Evolutionary conservation across 2,888 invertebrate genomes (phyloP), one percentile per base, ranked within the genome.

Genomic region (Trimorus sp.): DNA sequence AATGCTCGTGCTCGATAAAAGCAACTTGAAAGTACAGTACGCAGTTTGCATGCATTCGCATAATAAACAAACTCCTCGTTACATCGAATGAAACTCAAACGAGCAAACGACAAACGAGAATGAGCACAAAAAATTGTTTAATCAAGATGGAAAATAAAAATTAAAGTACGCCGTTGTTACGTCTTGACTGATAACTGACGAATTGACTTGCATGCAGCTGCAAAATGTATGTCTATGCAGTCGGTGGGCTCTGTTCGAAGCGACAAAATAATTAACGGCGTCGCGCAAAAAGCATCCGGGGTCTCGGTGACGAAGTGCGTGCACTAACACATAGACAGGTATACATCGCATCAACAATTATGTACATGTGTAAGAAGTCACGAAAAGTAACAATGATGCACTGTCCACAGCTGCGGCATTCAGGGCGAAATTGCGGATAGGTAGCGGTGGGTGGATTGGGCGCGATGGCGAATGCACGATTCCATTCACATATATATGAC

Each of bases 1-100:
- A 88, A 88, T 87, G 86, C 86, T 84, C 88, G 86, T 87, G 88
- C 88, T 86, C 62, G 80, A 88, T 58, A 62, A 79, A 79, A 26
- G 79, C 79, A 87, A 86, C 85, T 69, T 82, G 40, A 8, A 75
- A 76, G 69, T 59, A 79, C 42, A 63, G 7, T 83, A 68, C 60
- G 80, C 80, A 77, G 73, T 66, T 77, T 70, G 74, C 83, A 83
- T 83, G 83, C 83, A 78, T 70, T 62, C 14, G 45, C 7, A 26
- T 56, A 69, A 69, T 26, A 26, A 26, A 26, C 26, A 26, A 26
- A 26, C 26, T 26, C 26, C 26, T 26, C 26, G 26, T 26, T 26
- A 26, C 26, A 26, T 26, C 26, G 26, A 26, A 26, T 26, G 26
- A 26, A 26, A 26, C 26, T 26, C 26, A 26, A 26, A 26, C 4